Evolutionary conservation across 2,888 invertebrate genomes (phyloP), one percentile per base, ranked within the genome.

Genomic region (Pteria penguin): DNA sequence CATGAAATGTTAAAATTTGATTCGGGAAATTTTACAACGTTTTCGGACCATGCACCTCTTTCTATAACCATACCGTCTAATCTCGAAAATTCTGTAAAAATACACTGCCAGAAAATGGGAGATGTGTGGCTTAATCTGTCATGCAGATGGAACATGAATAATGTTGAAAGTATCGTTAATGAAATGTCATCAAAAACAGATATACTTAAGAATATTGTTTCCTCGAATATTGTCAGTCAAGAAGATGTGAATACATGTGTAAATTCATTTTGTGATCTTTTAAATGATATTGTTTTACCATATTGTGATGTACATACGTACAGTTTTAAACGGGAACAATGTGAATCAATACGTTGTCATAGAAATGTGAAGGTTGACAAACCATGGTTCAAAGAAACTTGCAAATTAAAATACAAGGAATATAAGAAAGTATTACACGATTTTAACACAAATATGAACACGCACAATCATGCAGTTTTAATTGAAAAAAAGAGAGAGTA

Each of bases 311-410:
- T 60, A 60, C 11, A 60, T 60, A 26, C 26, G 22, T 60, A 4
- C 27, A 27, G 27, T 60, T 14, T 2, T 3, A 60, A 22, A 26
- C 45, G 45, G 14, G 27, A 2, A 26, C 22, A 2, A 14, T 26
- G 60, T 5, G 14, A 60, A 60, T n/a, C n/a, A n/a, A n/a, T n/a
- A n/a, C 22, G 26, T 5, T 26, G 26, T 26, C 22, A 14, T 14
- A 26, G 4, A 26, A 60, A 60, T 5, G 27, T 26, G 24, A 24
- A 14, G 2, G 60, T 26, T 4, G 14, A 26, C 26, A 60, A 60
- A 60, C 60, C 60, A 60, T 60, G 60, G 60, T 60, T 60, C 60
- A 26, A 60, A 26, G 26, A 60, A n/a, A 14, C 14, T 3, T 60
- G 60, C 26, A 60, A 60, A 60, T 27, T 3, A 14, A 24, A 24